Base-by-base conservation (phyloP, 1,140 invertebrate genomes). In the Teleopsis dalmanni region DNA sequence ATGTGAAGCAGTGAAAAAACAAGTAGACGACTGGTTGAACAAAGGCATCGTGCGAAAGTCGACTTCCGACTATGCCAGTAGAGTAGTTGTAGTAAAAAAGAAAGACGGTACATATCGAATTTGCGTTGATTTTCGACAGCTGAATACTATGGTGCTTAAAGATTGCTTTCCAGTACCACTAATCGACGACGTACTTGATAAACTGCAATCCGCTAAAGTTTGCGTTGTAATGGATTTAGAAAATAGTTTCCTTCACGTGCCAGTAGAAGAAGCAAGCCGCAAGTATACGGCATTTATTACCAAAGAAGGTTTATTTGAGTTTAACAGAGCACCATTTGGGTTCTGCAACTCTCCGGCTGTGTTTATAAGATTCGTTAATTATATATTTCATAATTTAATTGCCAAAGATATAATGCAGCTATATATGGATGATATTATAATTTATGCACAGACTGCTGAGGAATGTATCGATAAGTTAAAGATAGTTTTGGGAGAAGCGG, bases 41-140 rank as follows among this genome's bases (percentile, higher is more conserved):
- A 3, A 22, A 6, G 37, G 36, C 10, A 40, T 51, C 13, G 11
- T 51, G 10, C 18, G 43, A n/a, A 23, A 42, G 25, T 37, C 31
- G 13, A 23, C 4, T 16, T 47, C 44, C 6, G 27, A 42, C 10
- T 41, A 23, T 26, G 57, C 60, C 9, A 59, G 57, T 29, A 41
- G 8, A 23, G 14, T 44, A 8, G 40, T 50, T 21, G 5, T 50
- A 9, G 41, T 19, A 23, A 49, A 34, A 16, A 50, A 50, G 22
- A 43, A 43, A 36, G 33, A 44, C 26, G 41, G 36, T 3, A 3
- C 22, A 4, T 40, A 22, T 11, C 5, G 48, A 29, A 14, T 45
- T 9, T 50, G 42, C 21, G 34, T 50, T 13, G 42, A 45, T 11
- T 50, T 25, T 22, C 43, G 48, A 6, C 16, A n/a, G 13, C n/a